Percentiles rank a stretch among this genome's conserved stretches.
These are phyloP conservation scores for Pomatorhinus ruficollis DNA, from an alignment of 2,113 vertebrate genomes.

Conservation along the genomic window DNA sequence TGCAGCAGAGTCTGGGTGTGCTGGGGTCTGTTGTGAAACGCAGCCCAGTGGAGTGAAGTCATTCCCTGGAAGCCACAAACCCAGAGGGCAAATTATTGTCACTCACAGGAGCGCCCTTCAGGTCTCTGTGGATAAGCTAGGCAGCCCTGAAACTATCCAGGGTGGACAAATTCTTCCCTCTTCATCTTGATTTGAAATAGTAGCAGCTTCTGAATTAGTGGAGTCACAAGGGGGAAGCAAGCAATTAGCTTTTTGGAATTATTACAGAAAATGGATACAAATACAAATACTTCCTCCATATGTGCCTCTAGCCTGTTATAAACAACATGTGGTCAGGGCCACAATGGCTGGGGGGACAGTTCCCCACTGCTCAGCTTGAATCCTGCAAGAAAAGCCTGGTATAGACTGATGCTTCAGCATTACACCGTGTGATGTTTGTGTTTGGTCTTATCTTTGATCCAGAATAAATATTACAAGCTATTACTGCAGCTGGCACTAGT, in stretches of 20 bases:
- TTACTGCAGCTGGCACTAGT: neutral
- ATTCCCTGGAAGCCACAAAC: conserved; percentile 80
- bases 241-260: neutral
- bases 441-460: neutral
- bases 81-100: neutral
- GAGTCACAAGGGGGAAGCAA: neutral
- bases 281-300: neutral
- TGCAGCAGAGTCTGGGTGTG: conserved; percentile 83
- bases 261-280: neutral
- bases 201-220: neutral
- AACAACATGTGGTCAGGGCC: neutral
- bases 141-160: neutral
- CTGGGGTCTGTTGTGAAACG: conserved; percentile 86
- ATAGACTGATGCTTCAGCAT: neutral
- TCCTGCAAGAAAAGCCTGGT: neutral
- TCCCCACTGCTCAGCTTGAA: neutral
- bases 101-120: neutral
- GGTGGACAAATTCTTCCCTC: neutral
- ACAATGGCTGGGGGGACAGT: accelerated
- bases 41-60: conserved; percentile 90
- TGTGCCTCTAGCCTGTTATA: neutral
- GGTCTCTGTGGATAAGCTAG: neutral
- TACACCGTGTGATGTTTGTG: neutral
- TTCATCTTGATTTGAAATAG: neutral
- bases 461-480: neutral